Evolutionary conservation across 2,888 invertebrate species (phyloP).

Genomic region (Branchipolynoe longqiensis): DNA sequence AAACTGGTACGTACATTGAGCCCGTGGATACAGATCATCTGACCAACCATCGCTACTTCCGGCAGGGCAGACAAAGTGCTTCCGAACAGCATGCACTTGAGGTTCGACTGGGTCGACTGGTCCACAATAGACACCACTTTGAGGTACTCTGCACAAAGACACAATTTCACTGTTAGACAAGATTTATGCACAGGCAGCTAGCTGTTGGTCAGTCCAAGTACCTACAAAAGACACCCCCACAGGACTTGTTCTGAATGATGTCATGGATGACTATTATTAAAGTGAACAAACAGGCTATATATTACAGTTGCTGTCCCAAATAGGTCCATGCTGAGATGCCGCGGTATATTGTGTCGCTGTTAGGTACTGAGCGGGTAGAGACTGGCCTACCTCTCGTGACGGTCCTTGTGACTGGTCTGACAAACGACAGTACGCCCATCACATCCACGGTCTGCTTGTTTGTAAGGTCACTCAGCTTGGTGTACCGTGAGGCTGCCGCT

Average conservation of each 20-base stretch:
- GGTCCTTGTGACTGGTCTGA: slow-evolving; percentile 14
- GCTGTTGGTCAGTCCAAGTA: too few species aligned
- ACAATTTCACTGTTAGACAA: too few species aligned
- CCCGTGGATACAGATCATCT: slow-evolving; percentile 73
- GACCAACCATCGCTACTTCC: slow-evolving; percentile 68
- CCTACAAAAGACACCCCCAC: too few species aligned
- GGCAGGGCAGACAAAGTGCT: slow-evolving; percentile 68
- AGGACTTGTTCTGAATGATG: too few species aligned
- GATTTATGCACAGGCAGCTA: too few species aligned
- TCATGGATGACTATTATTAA: too few species aligned
- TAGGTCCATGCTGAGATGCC: too few species aligned
- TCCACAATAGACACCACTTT: slow-evolving; percentile 71
- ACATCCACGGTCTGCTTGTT: not conserved
- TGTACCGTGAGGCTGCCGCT: not conserved
- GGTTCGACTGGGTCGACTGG: slow-evolving; percentile 66
- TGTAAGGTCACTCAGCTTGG: not conserved
- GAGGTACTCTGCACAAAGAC: slow-evolving; percentile 68
- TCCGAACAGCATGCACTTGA: slow-evolving; percentile 73
- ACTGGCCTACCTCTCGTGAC: slow-evolving; percentile 34
- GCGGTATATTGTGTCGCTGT: too few species aligned
- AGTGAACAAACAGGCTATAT: too few species aligned
- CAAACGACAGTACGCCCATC: slow-evolving; percentile 9
- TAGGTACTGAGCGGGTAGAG: too few species aligned
- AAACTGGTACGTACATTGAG: slow-evolving; percentile 67
- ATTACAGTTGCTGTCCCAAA: too few species aligned